A percentile compares a stretch with the other conserved stretches of the same genome.
Evolutionary conservation across 2,113 vertebrate species (phyloP).

Genomic region (Pomatorhinus ruficollis): DNA sequence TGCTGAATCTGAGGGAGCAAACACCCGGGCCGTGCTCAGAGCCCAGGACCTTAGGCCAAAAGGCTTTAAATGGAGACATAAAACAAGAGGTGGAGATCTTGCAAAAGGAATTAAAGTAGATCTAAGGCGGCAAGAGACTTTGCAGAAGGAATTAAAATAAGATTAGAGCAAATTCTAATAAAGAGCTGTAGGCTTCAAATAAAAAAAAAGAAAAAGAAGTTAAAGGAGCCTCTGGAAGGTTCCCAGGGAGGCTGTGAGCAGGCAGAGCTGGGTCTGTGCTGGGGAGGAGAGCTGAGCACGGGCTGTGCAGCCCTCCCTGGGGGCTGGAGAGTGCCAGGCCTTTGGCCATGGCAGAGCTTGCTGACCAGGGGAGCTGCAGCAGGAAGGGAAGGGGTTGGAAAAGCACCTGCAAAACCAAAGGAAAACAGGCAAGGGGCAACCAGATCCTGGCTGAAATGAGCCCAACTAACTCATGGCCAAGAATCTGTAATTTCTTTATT

Average conservation of each 20-base stretch:
- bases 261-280: neutral
- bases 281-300: neutral
- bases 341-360: neutral
- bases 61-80: slow-evolving; percentile 22
- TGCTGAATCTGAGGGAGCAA: neutral
- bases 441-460: neutral
- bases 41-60: slow-evolving; percentile 15
- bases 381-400: neutral
- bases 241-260: neutral
- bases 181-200: neutral
- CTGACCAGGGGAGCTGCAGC: neutral
- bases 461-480: neutral
- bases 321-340: neutral
- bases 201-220: neutral
- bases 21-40: neutral
- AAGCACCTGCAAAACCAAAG: neutral
- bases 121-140: slow-evolving; percentile 18
- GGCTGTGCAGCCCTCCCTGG: neutral
- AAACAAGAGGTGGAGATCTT: slow-evolving; percentile 34
- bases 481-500: neutral
- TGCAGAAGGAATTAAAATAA: slow-evolving; percentile 39
- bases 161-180: slow-evolving; percentile 43
- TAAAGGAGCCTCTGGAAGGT: slow-evolving; percentile 6
- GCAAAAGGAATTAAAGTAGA: slow-evolving; percentile 37
- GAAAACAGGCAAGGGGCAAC: neutral